Conservation (phyloP, 2,888 invertebrate species). For the Drosophila longiperda region DNA sequence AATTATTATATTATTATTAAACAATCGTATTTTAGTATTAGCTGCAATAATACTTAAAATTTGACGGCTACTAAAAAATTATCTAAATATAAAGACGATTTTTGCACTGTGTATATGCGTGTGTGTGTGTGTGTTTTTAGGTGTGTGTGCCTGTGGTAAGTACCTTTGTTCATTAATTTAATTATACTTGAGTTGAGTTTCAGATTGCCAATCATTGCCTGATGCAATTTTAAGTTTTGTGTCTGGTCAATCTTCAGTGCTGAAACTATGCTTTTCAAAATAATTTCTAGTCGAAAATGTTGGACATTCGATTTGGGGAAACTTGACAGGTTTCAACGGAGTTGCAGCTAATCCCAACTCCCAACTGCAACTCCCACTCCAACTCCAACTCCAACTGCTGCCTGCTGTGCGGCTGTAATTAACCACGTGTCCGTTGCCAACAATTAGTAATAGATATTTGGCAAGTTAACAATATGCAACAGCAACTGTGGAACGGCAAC, state of each 20-base stretch:
- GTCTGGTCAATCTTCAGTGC: neutral
- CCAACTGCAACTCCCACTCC: neutral
- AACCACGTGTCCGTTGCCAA: conserved; percentile 56
- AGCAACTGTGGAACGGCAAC: neutral
- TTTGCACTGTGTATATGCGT: neutral
- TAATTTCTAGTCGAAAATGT: neutral
- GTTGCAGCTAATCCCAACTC: neutral
- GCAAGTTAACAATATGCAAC: conserved; percentile 56
- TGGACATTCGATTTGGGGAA: neutral
- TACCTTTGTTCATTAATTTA: conserved; percentile 68
- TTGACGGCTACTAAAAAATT: neutral
- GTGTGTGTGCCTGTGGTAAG: conserved; percentile 7
- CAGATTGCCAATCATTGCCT: neutral
- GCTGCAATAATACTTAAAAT: too few relatives aligned
- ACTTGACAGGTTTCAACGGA: neutral
- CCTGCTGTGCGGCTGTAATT: conserved; percentile 33
- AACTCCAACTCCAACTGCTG: too few relatives aligned
- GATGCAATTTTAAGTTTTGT: neutral
- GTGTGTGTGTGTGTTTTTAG: neutral
- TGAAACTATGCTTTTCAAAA: neutral
- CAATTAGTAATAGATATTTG: conserved; percentile 64
- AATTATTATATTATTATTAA: too few relatives aligned
- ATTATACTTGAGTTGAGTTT: conserved; percentile 47
- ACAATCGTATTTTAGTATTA: too few relatives aligned
- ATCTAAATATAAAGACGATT: neutral